These are phyloP conservation scores for Rhodinocichla rosea DNA, from an alignment of 2,113 vertebrate species.

Conservation along the genomic window DNA sequence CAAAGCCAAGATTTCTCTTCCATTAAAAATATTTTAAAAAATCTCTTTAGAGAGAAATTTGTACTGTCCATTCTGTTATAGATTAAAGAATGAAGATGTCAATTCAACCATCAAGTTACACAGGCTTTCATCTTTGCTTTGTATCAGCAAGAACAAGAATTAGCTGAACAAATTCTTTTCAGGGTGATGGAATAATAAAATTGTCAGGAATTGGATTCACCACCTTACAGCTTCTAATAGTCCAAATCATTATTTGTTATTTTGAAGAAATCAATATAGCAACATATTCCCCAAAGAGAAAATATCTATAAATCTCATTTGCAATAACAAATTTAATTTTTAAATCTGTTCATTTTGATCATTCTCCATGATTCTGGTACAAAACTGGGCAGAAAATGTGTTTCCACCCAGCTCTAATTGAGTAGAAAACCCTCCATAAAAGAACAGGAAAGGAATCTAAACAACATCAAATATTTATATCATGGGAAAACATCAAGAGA, in stretches of 20 bases:
- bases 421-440: slow-evolving; percentile 20
- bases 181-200: slow-evolving; percentile 19
- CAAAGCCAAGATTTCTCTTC: background rate
- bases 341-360: slow-evolving; percentile 28
- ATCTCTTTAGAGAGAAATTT: background rate
- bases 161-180: slow-evolving; percentile 43
- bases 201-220: slow-evolving; percentile 27
- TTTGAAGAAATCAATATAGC: slow-evolving; percentile 11
- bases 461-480: slow-evolving; percentile 70
- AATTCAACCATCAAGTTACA: background rate
- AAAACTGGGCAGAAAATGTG: slow-evolving; percentile 25
- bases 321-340: slow-evolving; percentile 51
- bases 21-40: background rate
- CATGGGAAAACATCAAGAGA: slow-evolving; percentile 52
- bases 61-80: background rate
- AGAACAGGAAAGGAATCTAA: slow-evolving; percentile 55
- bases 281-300: slow-evolving; percentile 18
- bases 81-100: background rate
- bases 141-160: background rate
- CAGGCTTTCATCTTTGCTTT: slow-evolving; percentile 20
- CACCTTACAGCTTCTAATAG: slow-evolving; percentile 18
- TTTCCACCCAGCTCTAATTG: slow-evolving; percentile 36
- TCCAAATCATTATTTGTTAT: slow-evolving; percentile 23
- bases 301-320: slow-evolving; percentile 51
- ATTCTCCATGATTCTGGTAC: background rate